Evolutionary conservation across 1,140 invertebrate genomes (phyloP).

Genomic region (Grapholita molesta): DNA sequence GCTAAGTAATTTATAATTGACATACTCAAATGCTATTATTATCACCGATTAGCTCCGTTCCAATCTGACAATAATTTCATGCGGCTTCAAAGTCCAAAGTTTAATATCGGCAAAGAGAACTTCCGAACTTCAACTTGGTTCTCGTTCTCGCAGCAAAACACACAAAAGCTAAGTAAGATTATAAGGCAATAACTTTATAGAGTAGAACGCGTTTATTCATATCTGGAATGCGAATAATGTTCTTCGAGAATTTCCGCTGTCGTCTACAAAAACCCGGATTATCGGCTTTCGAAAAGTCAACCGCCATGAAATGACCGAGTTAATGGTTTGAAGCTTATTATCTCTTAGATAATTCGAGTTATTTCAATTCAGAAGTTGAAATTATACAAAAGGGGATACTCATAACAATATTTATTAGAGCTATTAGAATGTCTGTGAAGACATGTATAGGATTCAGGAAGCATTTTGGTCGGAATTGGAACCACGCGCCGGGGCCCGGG

Average conservation of each 20-base stretch:
- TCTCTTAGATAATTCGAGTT: conserved; percentile 36
- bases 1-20: not conserved
- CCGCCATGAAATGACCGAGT: conserved; percentile 43
- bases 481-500: too few species aligned
- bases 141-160: not conserved
- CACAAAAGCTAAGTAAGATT: conserved; percentile 4
- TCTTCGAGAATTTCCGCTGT: conserved; percentile 25
- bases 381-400: not conserved
- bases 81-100: not conserved
- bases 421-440: too few species aligned
- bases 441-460: too few species aligned
- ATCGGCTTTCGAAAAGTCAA: conserved; percentile 35
- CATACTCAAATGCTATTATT: not conserved
- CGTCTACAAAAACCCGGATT: conserved; percentile 32
- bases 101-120: conserved; percentile 15
- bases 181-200: not conserved
- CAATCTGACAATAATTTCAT: not conserved
- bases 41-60: not conserved
- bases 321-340: conserved; percentile 52
- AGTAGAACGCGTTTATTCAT: conserved; percentile 16
- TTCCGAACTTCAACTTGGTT: not conserved
- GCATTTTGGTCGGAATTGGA: not conserved
- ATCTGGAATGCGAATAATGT: conserved; percentile 22
- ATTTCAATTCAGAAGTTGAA: conserved; percentile 27
- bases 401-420: not conserved